These are phyloP conservation scores for Erebia epiphron DNA, from an alignment of 2,888 invertebrate genomes.

Conservation along the genomic window DNA sequence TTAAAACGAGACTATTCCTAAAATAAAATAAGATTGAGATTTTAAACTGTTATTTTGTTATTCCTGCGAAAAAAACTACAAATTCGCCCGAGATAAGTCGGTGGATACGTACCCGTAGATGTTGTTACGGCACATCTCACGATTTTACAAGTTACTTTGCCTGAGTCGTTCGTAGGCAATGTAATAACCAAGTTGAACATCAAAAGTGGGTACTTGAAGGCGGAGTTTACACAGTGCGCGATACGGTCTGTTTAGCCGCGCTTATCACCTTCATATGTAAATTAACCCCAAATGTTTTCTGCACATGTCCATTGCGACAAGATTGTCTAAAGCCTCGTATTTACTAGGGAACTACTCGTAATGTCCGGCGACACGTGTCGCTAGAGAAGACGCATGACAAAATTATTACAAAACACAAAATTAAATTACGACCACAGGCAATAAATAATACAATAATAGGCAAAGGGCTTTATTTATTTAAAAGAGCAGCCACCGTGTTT, in stretches of 20 bases:
- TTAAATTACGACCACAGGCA: too few species aligned
- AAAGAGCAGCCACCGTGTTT: too few species aligned
- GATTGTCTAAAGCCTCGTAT: not conserved
- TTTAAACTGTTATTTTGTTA: too few species aligned
- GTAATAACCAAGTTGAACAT: conserved; percentile 12
- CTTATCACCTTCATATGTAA: conserved; percentile 32
- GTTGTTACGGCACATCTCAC: not conserved
- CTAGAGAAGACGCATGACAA: too few species aligned
- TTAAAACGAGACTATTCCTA: too few species aligned
- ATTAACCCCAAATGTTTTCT: conserved; percentile 22
- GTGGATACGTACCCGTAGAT: not conserved
- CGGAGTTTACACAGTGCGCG: conserved; percentile 17
- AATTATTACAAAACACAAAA: too few species aligned
- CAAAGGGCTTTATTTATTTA: too few species aligned
- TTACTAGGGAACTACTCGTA: too few species aligned
- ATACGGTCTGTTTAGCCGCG: conserved; percentile 24
- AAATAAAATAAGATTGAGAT: not conserved
- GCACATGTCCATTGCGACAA: not conserved
- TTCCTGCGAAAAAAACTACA: too few species aligned
- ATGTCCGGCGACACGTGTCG: too few species aligned
- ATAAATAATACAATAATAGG: too few species aligned
- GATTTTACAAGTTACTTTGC: conserved; percentile 5
- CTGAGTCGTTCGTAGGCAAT: not conserved
- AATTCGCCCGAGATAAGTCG: not conserved
- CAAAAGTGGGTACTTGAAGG: conserved; percentile 7